These are phyloP conservation scores for Salvator merianae DNA, from an alignment of 2,113 vertebrate species.

Conservation along the genomic window DNA sequence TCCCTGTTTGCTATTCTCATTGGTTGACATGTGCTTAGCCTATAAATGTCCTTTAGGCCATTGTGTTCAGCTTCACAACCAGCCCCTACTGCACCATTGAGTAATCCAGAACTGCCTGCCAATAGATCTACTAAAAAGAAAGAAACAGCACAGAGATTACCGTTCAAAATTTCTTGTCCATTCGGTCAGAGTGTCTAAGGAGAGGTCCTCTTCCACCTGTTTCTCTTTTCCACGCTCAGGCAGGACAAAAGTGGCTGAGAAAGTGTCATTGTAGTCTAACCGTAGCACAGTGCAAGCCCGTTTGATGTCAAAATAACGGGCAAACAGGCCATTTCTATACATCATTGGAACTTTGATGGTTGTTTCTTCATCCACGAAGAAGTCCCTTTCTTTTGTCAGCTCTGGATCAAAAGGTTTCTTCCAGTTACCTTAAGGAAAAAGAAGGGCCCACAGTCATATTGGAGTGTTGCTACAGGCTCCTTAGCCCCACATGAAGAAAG, in stretches of 20 bases:
- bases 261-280: constrained; percentile 72
- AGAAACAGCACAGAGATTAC: constrained; percentile 58
- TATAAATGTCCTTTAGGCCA: no score
- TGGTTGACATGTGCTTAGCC: no score
- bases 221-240: constrained; percentile 69
- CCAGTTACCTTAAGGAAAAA: constrained; percentile 82
- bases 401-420: constrained; percentile 78
- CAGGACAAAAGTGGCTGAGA: constrained; percentile 85
- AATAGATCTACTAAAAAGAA: not conserved
- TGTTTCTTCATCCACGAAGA: constrained; percentile 80
- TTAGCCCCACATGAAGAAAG: not conserved
- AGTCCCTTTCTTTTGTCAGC: constrained; percentile 75
- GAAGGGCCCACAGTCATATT: constrained; percentile 45
- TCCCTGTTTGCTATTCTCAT: no score
- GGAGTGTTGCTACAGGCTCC: no score
- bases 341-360: constrained; percentile 87
- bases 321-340: constrained; percentile 75
- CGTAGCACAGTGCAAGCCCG: constrained; percentile 72
- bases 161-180: constrained; percentile 62
- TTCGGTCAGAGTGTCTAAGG: constrained; percentile 68
- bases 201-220: constrained; percentile 61
- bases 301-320: constrained; percentile 72
- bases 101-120: no score
- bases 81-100: no score
- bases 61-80: no score